These are phyloP conservation scores for Rhodophaea formosa DNA, from an alignment of 2,888 invertebrate genomes.

Conservation along the genomic window DNA sequence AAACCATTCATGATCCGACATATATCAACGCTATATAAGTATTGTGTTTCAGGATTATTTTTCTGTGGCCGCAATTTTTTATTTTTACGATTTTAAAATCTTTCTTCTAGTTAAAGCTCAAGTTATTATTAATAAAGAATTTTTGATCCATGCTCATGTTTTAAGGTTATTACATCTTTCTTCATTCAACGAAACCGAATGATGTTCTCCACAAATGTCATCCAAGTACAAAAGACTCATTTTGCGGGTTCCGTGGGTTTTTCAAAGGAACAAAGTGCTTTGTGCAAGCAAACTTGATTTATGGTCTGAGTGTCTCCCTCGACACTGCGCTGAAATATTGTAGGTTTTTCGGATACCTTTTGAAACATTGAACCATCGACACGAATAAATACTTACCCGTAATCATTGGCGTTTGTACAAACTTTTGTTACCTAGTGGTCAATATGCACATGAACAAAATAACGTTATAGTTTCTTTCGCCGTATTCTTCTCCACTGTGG, in stretches of 20 bases:
- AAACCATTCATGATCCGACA: no score
- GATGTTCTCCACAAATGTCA: constrained; percentile 36
- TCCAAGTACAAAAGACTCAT: constrained; percentile 51
- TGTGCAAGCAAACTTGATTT: constrained; percentile 57
- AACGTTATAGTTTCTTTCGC: no score
- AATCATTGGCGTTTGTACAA: neutral
- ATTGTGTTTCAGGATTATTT: no score
- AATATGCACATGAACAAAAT: no score
- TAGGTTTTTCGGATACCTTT: constrained; percentile 1
- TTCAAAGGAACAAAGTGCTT: constrained; percentile 56
- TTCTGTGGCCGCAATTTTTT: no score
- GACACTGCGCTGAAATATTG: neutral
- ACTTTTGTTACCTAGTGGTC: neutral
- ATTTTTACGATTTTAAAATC: no score
- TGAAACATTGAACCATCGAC: neutral
- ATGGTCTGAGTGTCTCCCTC: constrained; percentile 51
- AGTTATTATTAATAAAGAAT: no score
- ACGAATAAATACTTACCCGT: neutral
- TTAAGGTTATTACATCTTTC: neutral
- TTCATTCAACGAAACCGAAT: constrained; percentile 6
- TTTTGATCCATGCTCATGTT: neutral
- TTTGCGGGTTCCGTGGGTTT: constrained; percentile 59
- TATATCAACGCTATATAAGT: no score
- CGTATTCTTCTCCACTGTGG: no score
- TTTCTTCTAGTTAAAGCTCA: no score